These are phyloP conservation scores for Leptogaster cylindrica DNA, from an alignment of 2,888 invertebrate genomes.

Conservation along the genomic window DNA sequence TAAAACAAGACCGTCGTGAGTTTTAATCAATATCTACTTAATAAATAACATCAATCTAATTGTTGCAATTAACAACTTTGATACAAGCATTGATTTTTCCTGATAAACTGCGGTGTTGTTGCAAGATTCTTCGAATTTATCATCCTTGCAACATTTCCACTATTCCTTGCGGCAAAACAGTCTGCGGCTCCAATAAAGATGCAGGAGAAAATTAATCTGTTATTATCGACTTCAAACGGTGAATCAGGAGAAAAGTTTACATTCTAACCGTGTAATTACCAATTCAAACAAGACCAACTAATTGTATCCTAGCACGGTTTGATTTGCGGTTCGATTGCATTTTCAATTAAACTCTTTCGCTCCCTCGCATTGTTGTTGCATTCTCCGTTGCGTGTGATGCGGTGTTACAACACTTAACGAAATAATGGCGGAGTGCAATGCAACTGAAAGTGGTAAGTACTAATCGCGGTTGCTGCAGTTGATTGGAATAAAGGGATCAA, in stretches of 20 bases:
- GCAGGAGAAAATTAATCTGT: conserved; percentile 15
- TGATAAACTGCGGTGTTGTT: too few species aligned
- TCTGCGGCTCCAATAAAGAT: conserved; percentile 2
- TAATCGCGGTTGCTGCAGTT: too few species aligned
- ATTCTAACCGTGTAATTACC: conserved; percentile 9
- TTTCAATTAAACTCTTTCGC: conserved; percentile 11
- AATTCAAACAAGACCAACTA: conserved; percentile 16
- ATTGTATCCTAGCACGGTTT: background rate
- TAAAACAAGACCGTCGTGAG: too few species aligned
- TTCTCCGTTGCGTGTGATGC: conserved; percentile 4
- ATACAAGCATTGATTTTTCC: too few species aligned
- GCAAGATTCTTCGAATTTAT: conserved; percentile 8
- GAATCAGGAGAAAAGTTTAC: conserved; percentile 12
- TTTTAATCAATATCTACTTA: too few species aligned
- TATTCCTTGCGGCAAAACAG: background rate
- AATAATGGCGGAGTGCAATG: conserved; percentile 1
- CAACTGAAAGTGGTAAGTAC: too few species aligned
- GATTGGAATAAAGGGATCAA: too few species aligned
- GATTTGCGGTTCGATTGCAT: conserved; percentile 17
- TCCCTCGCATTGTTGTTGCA: conserved; percentile 6
- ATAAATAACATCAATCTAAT: too few species aligned
- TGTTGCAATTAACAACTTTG: too few species aligned
- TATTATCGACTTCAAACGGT: background rate
- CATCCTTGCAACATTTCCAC: background rate
- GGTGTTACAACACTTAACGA: background rate